Base-by-base conservation (phyloP, 2,113 vertebrate species). In the Micronycteris hirsuta region DNA sequence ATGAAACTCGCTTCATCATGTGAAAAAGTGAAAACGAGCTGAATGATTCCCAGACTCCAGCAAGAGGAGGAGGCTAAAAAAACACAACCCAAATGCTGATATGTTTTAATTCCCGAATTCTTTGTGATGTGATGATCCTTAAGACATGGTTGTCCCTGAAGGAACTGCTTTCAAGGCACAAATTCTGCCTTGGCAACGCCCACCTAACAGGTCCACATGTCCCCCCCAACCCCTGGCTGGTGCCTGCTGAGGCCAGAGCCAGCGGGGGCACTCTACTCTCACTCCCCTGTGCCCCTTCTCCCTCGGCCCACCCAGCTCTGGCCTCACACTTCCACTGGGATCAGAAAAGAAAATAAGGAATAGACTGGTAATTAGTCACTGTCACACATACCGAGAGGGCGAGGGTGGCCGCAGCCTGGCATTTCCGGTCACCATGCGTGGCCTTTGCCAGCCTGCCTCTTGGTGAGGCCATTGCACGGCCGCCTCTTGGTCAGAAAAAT, bases 401-500 rank as follows among this genome's bases (percentile, higher is more conserved):
- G 85, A 92, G n/a, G 15, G 76, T 3, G 0, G 67, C 94, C 47
- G 49, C n/a, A 19, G 96, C 68, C 91, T 93, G 94, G 95, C 83
- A 89, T 94, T 96, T 97, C 96, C 38, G 43, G 95, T 94, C 45
- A 4, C 84, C 70, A 47, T 0, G 15, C 38, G 3, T 1, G 47
- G 89, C 74, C 65, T 63, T 13, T 86, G 96, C 96, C 95, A 94
- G 77, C 33, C 67, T 89, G 88, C 45, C 68, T 86, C 68, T 58
- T 16, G 63, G 65, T 11, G 82, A 88, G 85, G 67, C 38, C 10
- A 63, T 76, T 91, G 83, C 38, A 1, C 9, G 54, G 91, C 95
- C 92, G 89, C 91, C 85, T 95, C 95, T 45, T 94, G 96, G 96
- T 83, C 68, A 83, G 68, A 91, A 96, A 97, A 97, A 94, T 96